Base-by-base conservation (phyloP, 2,888 invertebrate genomes). In the Carcina quercana region DNA sequence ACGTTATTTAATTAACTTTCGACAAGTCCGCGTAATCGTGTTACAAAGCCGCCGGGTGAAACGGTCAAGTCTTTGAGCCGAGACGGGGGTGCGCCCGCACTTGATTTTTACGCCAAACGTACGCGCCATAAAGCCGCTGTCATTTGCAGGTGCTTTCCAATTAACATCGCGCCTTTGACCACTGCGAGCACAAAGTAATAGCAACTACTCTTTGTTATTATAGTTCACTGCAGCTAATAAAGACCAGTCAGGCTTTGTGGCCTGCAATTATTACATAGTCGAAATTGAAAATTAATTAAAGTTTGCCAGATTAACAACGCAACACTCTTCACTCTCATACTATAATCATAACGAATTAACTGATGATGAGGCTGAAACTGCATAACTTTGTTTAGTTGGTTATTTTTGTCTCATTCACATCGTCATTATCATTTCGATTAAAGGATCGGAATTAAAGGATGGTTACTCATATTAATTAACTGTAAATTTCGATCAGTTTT, bases 1-100 rank as follows among this genome's bases (percentile, higher is more conserved):
- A 80, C 80, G 79, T 75, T 82, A 82, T 82, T 83, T 83, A 83
- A 83, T 83, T 82, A 82, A 82, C 73, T 82, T 82, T 82, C 78
- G 82, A 83, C 82, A 82, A 80, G 78, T 82, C 71, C 51, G 68
- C 60, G 75, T 82, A 80, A 82, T 82, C 80, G 79, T 58, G 74
- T 82, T 80, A 82, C 82, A 82, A 82, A 83, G 80, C 78, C 69
- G 65, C 63, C 53, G 65, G 66, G 61, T 59, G 62, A 61, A n/a
- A 66, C 65, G 78, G 80, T 75, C 79, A 75, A 72, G 74, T 73
- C 78, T 78, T 76, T 78, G 79, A 70, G 68, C 60, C 51, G 47
- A 46, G 54, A 54, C 47, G 53, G 46, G 47, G 45, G 41, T 47
- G 47, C 38, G 55, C 47, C 63, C 62, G 59, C 57, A 69, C 72